Conservation (phyloP, 2,888 invertebrate species). For the Eupithecia pulchellata region DNA sequence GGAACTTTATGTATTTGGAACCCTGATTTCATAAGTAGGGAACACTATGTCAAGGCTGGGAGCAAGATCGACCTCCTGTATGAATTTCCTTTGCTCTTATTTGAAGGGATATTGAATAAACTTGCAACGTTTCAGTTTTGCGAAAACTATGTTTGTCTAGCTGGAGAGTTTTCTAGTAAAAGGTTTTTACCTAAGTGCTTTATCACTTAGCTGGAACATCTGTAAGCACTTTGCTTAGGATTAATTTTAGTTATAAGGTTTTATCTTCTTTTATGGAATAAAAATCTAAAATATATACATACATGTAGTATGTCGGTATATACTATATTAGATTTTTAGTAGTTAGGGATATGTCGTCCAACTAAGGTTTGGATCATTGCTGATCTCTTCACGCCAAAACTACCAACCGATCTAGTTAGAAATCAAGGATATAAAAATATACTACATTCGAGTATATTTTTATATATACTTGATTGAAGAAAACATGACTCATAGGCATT, state of each 20-base stretch:
- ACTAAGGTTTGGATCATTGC: neutral
- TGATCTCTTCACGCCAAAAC: neutral
- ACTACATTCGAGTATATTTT: no score
- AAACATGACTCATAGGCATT: no score
- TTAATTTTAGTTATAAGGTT: no score
- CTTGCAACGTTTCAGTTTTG: conserved; percentile 19
- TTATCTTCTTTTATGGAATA: no score
- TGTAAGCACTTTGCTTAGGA: neutral
- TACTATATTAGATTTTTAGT: no score
- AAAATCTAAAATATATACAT: no score
- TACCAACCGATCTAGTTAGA: neutral
- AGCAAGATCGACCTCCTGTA: conserved; percentile 20
- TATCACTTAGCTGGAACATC: conserved; percentile 3
- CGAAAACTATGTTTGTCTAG: neutral
- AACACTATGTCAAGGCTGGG: conserved; percentile 25
- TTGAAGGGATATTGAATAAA: conserved; percentile 32
- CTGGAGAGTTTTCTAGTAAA: neutral
- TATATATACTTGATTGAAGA: no score
- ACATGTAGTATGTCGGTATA: no score
- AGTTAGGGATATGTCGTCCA: neutral
- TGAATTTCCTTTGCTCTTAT: conserved; percentile 29
- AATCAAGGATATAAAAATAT: no score
- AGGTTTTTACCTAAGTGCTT: neutral
- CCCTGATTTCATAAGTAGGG: neutral
- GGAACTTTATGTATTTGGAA: neutral